Evolutionary conservation across 2,113 vertebrate genomes (phyloP).

Genomic region (Petroica traversi): DNA sequence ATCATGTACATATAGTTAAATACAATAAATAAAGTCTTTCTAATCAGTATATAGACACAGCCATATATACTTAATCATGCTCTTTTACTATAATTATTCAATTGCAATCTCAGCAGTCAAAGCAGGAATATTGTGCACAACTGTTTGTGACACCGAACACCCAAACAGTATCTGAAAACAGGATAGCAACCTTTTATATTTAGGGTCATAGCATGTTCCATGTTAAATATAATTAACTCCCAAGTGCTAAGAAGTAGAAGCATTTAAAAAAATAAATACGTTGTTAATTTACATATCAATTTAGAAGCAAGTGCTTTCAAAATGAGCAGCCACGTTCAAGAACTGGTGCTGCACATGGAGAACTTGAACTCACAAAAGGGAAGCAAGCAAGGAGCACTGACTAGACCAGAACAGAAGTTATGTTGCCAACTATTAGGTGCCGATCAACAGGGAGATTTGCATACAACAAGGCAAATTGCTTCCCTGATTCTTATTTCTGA

Average conservation of each 20-base stretch:
- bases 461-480: background rate
- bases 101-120: background rate
- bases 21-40: background rate
- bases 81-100: background rate
- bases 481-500: background rate
- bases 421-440: background rate
- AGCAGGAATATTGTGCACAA: background rate
- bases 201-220: background rate
- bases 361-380: background rate
- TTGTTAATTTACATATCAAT: background rate
- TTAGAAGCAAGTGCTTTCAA: background rate
- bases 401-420: background rate
- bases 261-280: background rate
- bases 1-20: background rate
- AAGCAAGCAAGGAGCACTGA: background rate
- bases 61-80: background rate
- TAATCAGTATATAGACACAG: background rate
- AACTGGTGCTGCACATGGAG: background rate
- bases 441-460: background rate
- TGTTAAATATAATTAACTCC: background rate
- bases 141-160: background rate
- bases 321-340: background rate
- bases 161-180: background rate
- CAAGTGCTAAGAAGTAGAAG: background rate
- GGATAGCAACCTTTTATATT: background rate